Conservation (phyloP, 1,140 invertebrate species). For the Anastrepha ludens region DNA sequence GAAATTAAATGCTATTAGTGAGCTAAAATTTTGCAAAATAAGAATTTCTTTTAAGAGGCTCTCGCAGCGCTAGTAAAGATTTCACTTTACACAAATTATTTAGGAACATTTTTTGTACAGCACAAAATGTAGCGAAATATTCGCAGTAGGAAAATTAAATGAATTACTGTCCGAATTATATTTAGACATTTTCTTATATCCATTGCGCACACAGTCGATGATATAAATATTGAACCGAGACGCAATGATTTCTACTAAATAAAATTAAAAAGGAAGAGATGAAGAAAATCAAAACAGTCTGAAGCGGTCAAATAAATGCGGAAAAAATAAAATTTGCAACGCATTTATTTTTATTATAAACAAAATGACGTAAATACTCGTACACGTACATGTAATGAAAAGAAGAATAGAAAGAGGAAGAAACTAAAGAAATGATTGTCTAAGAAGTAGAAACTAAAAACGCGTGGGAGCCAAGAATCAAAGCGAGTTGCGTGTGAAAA, state of each 20-base stretch:
- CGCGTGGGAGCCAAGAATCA: no score
- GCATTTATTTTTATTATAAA: not conserved
- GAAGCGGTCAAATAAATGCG: not conserved
- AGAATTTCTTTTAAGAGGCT: no score
- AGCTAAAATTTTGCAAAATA: no score
- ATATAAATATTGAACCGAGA: not conserved
- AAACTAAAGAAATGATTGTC: not conserved
- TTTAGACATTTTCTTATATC: constrained; percentile 13
- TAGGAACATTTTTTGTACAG: no score
- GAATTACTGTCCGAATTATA: not conserved
- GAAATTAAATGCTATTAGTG: no score
- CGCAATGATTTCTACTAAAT: no score
- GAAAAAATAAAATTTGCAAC: not conserved
- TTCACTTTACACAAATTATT: no score
- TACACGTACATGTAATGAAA: not conserved
- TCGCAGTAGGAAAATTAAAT: not conserved
- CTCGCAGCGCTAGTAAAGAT: no score
- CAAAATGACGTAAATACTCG: not conserved
- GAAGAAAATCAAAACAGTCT: not conserved
- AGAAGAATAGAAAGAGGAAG: not conserved
- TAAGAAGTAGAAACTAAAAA: no score
- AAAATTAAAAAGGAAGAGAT: not conserved
- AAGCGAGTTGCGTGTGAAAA: not conserved
- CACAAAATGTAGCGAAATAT: no score
- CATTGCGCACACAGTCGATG: not conserved